A percentile compares a stretch with the other conserved stretches of the same genome.
phyloP scores from a whole-genome alignment of 2,888 invertebrate genomes.

The Loripinus fragilis region DNA sequence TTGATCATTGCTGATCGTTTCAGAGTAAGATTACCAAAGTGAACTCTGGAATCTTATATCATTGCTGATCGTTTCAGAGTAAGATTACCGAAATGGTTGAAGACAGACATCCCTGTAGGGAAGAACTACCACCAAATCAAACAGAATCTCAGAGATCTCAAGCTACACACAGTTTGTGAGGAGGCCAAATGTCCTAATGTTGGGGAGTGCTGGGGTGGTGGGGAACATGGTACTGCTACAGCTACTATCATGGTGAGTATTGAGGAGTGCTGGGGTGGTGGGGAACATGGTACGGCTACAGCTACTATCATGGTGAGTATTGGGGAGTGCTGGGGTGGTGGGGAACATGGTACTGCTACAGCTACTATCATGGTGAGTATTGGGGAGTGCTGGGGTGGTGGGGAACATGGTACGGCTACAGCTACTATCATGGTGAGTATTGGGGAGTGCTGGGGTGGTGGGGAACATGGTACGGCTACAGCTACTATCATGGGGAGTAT shows the following conservation, averaged over 20 bases:
- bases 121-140: constrained; percentile 92
- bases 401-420: constrained; percentile 96
- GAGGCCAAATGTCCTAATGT: constrained; percentile 99
- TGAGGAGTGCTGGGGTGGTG: constrained; percentile 89
- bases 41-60: no score
- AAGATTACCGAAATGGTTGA: constrained; percentile 86
- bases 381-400: constrained; percentile 89
- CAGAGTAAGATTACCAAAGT: no score
- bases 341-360: constrained; percentile 96
- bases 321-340: constrained; percentile 89
- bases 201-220: constrained; percentile 92
- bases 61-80: neutral
- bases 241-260: constrained; percentile 97
- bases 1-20: no score
- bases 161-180: constrained; percentile 95
- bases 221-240: constrained; percentile 96
- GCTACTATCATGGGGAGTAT: constrained; percentile 99
- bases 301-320: constrained; percentile 97
- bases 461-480: constrained; percentile 96
- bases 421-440: constrained; percentile 97
- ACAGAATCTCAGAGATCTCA: constrained; percentile 91
- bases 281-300: constrained; percentile 96
- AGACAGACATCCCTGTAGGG: constrained; percentile 96
- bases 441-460: constrained; percentile 90
- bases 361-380: constrained; percentile 97